Base-by-base conservation (phyloP, 1,140 invertebrate species). In the Cepaea nemoralis region DNA sequence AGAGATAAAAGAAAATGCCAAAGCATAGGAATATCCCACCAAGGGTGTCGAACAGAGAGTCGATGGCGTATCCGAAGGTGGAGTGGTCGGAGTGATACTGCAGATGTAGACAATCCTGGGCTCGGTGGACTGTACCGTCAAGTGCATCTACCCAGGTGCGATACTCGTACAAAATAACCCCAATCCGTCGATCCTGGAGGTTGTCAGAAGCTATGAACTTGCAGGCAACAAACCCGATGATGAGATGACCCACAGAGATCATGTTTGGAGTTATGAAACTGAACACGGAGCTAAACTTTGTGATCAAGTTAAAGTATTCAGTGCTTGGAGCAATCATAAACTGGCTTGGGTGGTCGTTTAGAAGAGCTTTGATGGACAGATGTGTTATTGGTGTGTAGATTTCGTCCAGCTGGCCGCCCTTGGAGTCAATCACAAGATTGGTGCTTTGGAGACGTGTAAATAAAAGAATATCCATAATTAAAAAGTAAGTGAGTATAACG, bases 221-320 rank as follows among this genome's bases (percentile, higher is more conserved):
- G 5, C 85, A 85, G 35, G 87, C 75, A 27, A 89, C 74, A 39
- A 89, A 83, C 5, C 85, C 84, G 6, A 88, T 27, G 66, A 88
- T 31, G 42, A 89, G 83, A 83, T 89, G 88, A 33, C 80, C 77
- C 37, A 88, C 71, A 0, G 85, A 88, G 19, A 91, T 85, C 82
- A 88, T 86, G 78, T 91, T 89, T n/a, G 90, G 86, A 14, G 89
- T 87, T 2, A 91, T 87, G 63, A 88, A 89, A 48, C 82, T 87
- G 40, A 86, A 66, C 1, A 14, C 77, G 74, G 86, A 71, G 74
- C 87, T 89, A 78, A 91, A 91, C 31, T 86, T 73, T 12, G 88
- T 85, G 48, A 85, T 78, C 33, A 85, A 69, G 39, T 91, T 83
- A 50, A 91, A 87, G 37, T 80, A 84, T 80, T 90, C 88, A 2